A percentile compares a stretch with the other conserved stretches of the same genome.
Conservation (phyloP, 2,113 vertebrate species). For the Melanotaenia duboulayi region DNA sequence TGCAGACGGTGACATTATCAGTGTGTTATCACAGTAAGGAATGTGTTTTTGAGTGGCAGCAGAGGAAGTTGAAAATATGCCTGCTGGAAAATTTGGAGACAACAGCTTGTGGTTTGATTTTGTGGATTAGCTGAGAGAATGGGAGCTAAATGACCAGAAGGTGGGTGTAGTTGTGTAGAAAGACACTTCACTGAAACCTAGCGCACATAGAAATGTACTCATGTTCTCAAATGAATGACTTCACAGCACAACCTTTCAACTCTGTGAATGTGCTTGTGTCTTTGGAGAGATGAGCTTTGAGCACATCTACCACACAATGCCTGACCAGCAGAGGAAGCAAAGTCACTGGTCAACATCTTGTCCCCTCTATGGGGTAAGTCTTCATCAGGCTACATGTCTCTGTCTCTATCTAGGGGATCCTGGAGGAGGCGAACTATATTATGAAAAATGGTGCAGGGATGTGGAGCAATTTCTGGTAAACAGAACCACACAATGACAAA, state of each 20-base stretch:
- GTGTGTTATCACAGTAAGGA: constrained; percentile 10
- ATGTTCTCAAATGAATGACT: neutral
- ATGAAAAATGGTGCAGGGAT: constrained; percentile 41
- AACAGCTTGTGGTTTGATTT: neutral
- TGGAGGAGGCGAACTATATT: constrained; percentile 25
- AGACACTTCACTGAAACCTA: neutral
- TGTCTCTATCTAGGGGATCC: constrained; percentile 35
- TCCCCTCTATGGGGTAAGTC: constrained; percentile 20
- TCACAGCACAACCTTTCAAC: constrained; percentile 12
- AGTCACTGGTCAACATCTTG: constrained; percentile 52
- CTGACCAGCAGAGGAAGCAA: constrained; percentile 34
- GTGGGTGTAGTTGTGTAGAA: neutral
- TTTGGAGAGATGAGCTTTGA: too few species aligned
- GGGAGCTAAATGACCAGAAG: neutral
- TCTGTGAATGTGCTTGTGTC: constrained; percentile 12
- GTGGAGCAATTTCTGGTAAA: constrained; percentile 12
- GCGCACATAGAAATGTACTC: neutral
- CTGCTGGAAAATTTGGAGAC: neutral
- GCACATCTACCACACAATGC: constrained; percentile 9
- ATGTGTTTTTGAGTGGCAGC: constrained; percentile 22
- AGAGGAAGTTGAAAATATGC: constrained; percentile 25
- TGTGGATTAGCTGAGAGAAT: neutral
- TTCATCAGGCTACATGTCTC: constrained; percentile 18
- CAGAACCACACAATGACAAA: constrained; percentile 31
- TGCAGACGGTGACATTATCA: constrained; percentile 40